These are phyloP conservation scores for Athene noctua DNA, from an alignment of 2,113 vertebrate species.

Conservation along the genomic window DNA sequence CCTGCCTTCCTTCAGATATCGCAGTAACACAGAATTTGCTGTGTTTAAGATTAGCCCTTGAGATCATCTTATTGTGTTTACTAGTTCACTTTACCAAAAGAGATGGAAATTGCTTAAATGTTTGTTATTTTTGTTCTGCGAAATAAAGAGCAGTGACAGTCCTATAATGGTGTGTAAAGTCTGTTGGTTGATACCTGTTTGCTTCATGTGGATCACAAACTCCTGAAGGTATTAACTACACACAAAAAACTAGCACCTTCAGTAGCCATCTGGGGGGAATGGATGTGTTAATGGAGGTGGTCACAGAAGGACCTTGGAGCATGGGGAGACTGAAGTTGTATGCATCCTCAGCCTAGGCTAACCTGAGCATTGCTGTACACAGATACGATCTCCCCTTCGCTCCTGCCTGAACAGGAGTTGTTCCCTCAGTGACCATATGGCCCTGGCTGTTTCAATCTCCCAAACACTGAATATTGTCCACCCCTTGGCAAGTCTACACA, in stretches of 20 bases:
- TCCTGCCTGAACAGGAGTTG: not conserved
- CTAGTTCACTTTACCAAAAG: not conserved
- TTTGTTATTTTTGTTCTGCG: not conserved
- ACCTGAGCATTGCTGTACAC: not conserved
- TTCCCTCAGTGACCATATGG: not conserved
- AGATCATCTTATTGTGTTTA: not conserved
- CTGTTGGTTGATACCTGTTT: not conserved
- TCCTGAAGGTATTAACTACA: not conserved
- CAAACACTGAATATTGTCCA: not conserved
- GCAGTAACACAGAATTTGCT: not conserved
- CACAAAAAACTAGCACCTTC: not conserved
- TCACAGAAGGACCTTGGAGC: not conserved
- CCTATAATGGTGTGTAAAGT: not conserved
- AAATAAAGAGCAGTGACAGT: not conserved
- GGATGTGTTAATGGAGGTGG: not conserved
- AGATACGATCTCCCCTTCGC: not conserved
- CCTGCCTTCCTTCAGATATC: not conserved
- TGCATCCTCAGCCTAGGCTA: not conserved
- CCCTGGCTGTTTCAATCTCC: not conserved
- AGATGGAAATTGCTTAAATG: not conserved
- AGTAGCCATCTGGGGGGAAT: not conserved
- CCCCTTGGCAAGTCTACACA: not conserved
- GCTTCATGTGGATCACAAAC: not conserved
- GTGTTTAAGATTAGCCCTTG: not conserved
- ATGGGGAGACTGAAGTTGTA: not conserved